Percentiles rank a stretch among this genome's conserved stretches.
Conservation (phyloP, 1,140 invertebrate genomes). For the Zeugodacus cucurbitae region DNA sequence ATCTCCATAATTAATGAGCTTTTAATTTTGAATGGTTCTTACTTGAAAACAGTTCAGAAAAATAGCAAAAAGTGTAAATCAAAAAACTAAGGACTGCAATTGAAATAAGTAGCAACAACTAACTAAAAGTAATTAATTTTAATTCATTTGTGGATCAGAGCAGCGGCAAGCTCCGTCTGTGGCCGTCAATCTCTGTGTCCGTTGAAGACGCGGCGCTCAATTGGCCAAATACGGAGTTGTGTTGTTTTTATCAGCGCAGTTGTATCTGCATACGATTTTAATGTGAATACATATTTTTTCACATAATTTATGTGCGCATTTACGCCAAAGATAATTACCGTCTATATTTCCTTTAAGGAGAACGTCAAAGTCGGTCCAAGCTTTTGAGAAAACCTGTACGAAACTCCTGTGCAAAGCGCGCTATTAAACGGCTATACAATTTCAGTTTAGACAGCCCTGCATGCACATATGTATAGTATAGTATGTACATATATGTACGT, state of each 20-base stretch:
- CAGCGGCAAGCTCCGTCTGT: not conserved
- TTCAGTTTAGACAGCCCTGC: not conserved
- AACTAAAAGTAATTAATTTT: constrained; percentile 38
- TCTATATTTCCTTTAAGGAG: constrained; percentile 64
- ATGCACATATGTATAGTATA: not conserved
- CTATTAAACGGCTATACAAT: not conserved
- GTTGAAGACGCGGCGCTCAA: not conserved
- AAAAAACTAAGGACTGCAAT: not conserved
- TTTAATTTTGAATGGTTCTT: constrained; percentile 63
- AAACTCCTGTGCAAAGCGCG: not conserved
- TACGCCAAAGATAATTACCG: constrained; percentile 64
- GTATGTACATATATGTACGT: not conserved
- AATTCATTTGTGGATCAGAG: not conserved
- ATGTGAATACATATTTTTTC: constrained; percentile 58
- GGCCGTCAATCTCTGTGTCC: not conserved
- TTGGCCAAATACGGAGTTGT: not conserved
- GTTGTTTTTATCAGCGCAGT: constrained; percentile 47
- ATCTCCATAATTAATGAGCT: constrained; percentile 64
- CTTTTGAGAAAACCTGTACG: not conserved
- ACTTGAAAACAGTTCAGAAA: not conserved
- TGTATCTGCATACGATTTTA: constrained; percentile 42
- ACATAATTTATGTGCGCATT: constrained; percentile 65
- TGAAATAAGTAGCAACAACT: not conserved
- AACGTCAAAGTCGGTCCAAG: constrained; percentile 33
- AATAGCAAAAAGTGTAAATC: not conserved